Conservation (phyloP, 1,140 invertebrate species). For the Zaprionus tsacasi region DNA sequence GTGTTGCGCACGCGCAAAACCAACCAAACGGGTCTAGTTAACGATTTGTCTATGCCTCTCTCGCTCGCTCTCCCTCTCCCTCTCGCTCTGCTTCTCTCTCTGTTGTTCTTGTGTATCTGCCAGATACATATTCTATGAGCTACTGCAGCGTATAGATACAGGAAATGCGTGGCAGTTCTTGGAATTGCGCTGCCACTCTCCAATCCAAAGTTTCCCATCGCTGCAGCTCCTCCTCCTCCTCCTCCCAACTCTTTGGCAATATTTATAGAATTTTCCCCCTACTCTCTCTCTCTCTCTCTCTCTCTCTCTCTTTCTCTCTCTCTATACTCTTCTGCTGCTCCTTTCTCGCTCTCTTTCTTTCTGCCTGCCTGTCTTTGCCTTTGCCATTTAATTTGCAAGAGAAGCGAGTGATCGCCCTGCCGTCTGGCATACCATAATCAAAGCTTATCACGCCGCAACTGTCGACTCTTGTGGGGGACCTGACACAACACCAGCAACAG, state of each 20-base stretch:
- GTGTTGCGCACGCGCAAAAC: constrained; percentile 55
- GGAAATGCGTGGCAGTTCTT: constrained; percentile 51
- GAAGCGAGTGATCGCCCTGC: constrained; percentile 14
- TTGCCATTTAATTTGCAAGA: constrained; percentile 24
- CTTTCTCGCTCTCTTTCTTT: neutral
- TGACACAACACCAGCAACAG: neutral
- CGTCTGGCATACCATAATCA: constrained; percentile 46
- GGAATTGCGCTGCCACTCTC: constrained; percentile 22
- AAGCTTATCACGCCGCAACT: constrained; percentile 49
- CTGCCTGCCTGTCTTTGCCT: no score
- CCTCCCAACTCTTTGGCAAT: constrained; percentile 19
- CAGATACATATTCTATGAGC: constrained; percentile 25
- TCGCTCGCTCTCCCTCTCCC: neutral
- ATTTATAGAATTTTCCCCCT: constrained; percentile 46
- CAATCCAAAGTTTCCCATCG: constrained; percentile 38
- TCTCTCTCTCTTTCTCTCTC: neutral
- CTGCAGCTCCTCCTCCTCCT: neutral
- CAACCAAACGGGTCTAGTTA: constrained; percentile 42
- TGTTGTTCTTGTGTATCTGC: constrained; percentile 8
- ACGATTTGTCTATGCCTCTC: neutral
- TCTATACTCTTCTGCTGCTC: neutral
- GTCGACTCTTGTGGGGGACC: constrained; percentile 4
- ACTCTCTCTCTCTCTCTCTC: neutral
- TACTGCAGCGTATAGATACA: constrained; percentile 20
- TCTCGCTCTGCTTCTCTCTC: neutral